These are phyloP conservation scores for Aplysina aerophoba DNA, from an alignment of 37 sponge, comb jelly and placozoan genomes.

Conservation along the genomic window DNA sequence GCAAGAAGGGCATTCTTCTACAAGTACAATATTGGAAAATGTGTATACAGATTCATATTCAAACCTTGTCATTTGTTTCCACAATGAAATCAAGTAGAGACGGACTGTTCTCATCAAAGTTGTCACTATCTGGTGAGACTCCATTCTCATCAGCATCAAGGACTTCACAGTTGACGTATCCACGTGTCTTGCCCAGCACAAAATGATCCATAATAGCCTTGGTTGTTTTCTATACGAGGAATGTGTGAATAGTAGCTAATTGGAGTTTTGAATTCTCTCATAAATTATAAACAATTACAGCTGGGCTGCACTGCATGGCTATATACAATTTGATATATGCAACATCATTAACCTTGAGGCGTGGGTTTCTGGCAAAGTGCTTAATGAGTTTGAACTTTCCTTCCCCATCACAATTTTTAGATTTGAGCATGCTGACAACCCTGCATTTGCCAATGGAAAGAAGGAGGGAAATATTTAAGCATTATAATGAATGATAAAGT, in stretches of 20 bases:
- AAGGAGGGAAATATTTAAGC: no score
- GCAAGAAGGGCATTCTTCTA: no score
- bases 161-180: conserved; percentile 11
- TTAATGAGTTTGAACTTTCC: not conserved
- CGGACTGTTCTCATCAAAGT: not conserved
- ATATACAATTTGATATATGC: no score
- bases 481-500: no score
- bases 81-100: not conserved
- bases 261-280: no score
- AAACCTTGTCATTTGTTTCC: conserved; percentile 10
- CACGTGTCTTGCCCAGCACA: conserved; percentile 16
- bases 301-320: no score
- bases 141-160: conserved; percentile 20
- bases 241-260: no score
- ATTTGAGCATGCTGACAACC: not conserved
- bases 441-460: not conserved
- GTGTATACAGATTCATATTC: not conserved
- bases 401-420: conserved; percentile 1
- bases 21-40: no score
- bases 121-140: not conserved
- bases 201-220: conserved; percentile 18
- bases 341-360: not conserved
- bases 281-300: no score
- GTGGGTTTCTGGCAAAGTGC: not conserved
- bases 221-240: not conserved